These are phyloP conservation scores for Dinothrombium tinctorium DNA, from an alignment of 1,140 invertebrate genomes.

Conservation along the genomic window DNA sequence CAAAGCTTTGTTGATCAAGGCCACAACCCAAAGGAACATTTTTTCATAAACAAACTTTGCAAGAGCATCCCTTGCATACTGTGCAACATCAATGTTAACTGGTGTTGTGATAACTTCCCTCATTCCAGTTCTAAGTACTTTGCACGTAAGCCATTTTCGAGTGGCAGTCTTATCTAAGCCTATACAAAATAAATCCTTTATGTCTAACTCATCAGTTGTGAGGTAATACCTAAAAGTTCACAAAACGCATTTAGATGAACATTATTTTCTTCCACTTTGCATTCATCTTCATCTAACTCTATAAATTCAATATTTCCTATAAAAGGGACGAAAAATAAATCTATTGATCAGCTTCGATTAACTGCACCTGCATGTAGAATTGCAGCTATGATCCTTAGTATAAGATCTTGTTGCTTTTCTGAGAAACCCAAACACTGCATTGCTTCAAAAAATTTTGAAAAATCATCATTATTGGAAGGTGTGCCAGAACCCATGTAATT, in stretches of 20 bases:
- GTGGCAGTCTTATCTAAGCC: conserved; percentile 3
- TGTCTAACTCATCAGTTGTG: no score
- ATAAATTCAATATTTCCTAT: conserved; percentile 56
- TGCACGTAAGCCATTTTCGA: conserved; percentile 7
- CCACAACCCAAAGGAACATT: conserved; percentile 80
- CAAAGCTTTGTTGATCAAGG: conserved; percentile 53
- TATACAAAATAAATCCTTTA: no score
- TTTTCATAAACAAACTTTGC: conserved; percentile 87
- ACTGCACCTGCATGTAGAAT: conserved; percentile 39
- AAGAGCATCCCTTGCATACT: conserved; percentile 63
- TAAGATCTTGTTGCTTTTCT: conserved; percentile 47
- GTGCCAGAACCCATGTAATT: conserved; percentile 4
- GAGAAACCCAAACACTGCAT: conserved; percentile 34
- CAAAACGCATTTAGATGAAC: conserved; percentile 9
- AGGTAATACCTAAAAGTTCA: conserved; percentile 7
- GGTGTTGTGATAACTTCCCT: conserved; percentile 65
- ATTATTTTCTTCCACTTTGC: conserved; percentile 21
- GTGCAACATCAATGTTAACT: conserved; percentile 42
- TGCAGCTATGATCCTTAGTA: conserved; percentile 61
- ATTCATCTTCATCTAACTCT: conserved; percentile 30
- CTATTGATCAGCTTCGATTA: conserved; percentile 31
- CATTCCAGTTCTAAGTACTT: conserved; percentile 9
- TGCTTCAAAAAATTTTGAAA: conserved; percentile 11
- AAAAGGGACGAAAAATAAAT: no score
- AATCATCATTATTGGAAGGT: conserved; percentile 7